phyloP scores from a whole-genome alignment of 2,113 vertebrate genomes.

The Chunga burmeisteri region DNA sequence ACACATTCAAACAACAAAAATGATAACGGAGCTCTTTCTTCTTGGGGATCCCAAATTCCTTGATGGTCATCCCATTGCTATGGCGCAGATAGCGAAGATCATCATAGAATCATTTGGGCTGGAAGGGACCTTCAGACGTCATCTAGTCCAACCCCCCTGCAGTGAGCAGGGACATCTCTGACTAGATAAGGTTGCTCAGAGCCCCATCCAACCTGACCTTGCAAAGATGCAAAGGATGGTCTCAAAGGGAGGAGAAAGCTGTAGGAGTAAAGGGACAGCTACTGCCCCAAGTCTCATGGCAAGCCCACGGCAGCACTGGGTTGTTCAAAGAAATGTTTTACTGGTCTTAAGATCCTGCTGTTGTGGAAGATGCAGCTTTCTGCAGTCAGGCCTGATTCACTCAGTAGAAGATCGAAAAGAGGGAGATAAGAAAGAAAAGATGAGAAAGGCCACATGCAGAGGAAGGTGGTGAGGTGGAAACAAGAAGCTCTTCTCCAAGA shows the following conservation, averaged over 20 bases:
- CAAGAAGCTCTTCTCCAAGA: background rate
- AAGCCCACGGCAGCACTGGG: background rate
- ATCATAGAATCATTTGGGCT: too few species aligned
- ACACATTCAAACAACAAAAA: fast-evolving
- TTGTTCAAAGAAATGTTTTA: background rate
- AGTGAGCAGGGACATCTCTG: too few species aligned
- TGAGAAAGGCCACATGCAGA: background rate
- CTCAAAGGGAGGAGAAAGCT: background rate
- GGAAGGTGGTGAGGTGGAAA: background rate
- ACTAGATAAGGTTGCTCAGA: too few species aligned
- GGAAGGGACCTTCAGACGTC: too few species aligned
- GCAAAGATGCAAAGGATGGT: background rate
- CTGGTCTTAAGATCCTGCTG: background rate
- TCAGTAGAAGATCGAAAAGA: background rate
- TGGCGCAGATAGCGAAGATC: background rate
- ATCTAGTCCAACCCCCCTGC: too few species aligned
- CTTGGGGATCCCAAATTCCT: background rate
- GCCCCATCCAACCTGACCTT: too few species aligned
- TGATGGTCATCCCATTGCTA: background rate
- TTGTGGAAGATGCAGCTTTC: background rate
- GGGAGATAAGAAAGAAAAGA: background rate
- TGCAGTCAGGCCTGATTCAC: background rate
- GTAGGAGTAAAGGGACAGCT: background rate
- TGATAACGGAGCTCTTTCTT: background rate
- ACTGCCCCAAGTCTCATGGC: background rate